Evolutionary conservation across 1,140 invertebrate species (phyloP), one percentile per base, ranked within the genome.

Genomic region (Eumeta japonica): DNA sequence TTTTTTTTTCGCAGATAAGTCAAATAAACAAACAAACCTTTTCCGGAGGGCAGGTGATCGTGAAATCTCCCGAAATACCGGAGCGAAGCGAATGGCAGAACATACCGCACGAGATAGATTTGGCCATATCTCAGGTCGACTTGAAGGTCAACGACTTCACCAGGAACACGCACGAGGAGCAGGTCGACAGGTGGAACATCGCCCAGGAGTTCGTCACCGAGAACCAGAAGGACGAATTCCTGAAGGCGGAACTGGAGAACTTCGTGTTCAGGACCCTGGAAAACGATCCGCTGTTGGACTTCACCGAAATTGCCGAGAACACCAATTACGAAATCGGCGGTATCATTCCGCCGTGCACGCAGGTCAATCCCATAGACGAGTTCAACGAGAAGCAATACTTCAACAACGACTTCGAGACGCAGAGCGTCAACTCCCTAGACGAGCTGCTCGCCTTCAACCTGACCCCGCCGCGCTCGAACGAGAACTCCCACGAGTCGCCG

Each of bases 381-480:
- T 54, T 54, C 41, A 16, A 39, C 7, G 43, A 16, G 9, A 18
- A 35, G 0, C 18, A 43, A n/a, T 35, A 45, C 11, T 2, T 45
- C 7, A 19, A 42, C 7, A 44, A 43, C 35, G 45, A 50, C 10
- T 9, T 10, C 5, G 11, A 11, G 3, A 35, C 7, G 28, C 39
- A 7, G 41, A 46, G 28, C 1, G 14, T 3, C 18, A 10, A 16
- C 18, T 28, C n/a, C 13, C 16, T 2, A 17, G 27, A 13, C 11
- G 27, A 43, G 4, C 18, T 42, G 16, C n/a, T 13, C 7, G 16
- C 19, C 10, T 39, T 41, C 1, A 62, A 49, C 18, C 55, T 52
- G 0, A 66, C 66, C 0, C 66, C 66, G 1, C 66, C 66, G 0
- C 46, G 53, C 2, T 71, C 66, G 0, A 63, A 62, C 12, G 58